phyloP scores from a whole-genome alignment of 2,797 vertebrate genomes.

The Amphiprion clarkii region DNA sequence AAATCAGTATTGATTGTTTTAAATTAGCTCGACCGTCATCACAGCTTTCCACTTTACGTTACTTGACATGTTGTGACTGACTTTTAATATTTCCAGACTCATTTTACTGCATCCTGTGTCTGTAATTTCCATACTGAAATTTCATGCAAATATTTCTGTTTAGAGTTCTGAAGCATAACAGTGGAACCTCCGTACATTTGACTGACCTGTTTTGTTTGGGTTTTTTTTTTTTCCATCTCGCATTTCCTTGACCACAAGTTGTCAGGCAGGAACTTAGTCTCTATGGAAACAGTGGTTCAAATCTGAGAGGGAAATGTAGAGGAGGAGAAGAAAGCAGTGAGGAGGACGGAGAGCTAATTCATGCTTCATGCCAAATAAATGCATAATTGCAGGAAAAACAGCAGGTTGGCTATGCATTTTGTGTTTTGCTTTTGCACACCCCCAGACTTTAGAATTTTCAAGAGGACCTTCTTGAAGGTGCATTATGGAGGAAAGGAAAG shows the following conservation, averaged over 20 bases:
- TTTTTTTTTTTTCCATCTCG: conserved; percentile 13
- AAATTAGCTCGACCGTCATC: neutral
- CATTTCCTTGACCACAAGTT: conserved; percentile 47
- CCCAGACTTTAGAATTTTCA: neutral
- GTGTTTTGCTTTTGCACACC: conserved; percentile 1
- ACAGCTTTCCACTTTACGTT: neutral
- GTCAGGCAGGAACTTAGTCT: conserved; percentile 45
- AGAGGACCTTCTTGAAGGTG: neutral
- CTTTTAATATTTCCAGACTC: neutral
- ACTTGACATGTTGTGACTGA: neutral
- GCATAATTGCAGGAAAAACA: conserved; percentile 24
- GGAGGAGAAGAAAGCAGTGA: conserved; percentile 36
- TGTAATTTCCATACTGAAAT: neutral
- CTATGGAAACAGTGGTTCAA: conserved; percentile 66
- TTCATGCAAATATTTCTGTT: neutral
- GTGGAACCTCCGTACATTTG: conserved; percentile 20
- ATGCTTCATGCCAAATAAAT: conserved; percentile 24
- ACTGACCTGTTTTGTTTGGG: conserved; percentile 25
- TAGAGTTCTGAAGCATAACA: conserved; percentile 11
- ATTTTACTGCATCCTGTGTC: neutral
- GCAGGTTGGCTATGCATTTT: neutral
- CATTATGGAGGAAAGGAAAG: neutral
- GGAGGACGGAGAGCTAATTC: conserved; percentile 25
- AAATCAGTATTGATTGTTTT: neutral
- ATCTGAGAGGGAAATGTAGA: conserved; percentile 22